Evolutionary conservation across 2,888 invertebrate species (phyloP).

Genomic region (Brachypalpus laphriformis): DNA sequence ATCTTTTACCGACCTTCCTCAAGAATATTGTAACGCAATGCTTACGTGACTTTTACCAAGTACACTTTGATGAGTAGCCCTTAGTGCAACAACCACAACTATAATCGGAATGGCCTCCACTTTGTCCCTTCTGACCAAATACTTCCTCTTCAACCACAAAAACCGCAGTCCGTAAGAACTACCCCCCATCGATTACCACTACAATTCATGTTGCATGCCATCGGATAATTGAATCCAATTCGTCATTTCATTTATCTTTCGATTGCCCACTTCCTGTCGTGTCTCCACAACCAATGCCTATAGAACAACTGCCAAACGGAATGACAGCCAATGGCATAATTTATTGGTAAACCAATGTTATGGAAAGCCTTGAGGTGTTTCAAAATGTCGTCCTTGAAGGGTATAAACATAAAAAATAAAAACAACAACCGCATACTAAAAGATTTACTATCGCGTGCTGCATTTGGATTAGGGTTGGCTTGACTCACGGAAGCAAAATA

Average conservation of each 20-base stretch:
- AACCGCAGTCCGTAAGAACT: not conserved
- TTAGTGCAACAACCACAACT: no score
- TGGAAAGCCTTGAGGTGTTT: not conserved
- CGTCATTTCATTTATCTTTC: conserved; percentile 13
- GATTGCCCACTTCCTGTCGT: conserved; percentile 9
- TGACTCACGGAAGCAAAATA: not conserved
- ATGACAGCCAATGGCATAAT: conserved; percentile 3
- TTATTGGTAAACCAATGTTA: not conserved
- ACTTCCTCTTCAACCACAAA: not conserved
- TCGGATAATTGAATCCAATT: conserved; percentile 22
- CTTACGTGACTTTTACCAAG: no score
- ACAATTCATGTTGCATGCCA: conserved; percentile 21
- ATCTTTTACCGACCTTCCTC: no score
- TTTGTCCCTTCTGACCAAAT: no score
- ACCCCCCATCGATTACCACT: not conserved
- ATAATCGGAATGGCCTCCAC: no score
- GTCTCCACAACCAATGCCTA: not conserved
- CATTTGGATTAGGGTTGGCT: not conserved
- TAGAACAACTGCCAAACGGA: not conserved
- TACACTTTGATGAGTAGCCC: no score
- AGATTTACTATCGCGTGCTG: conserved; percentile 7
- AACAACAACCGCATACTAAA: not conserved
- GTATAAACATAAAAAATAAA: not conserved
- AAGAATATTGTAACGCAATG: no score
- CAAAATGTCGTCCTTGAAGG: conserved; percentile 10